Conservation (phyloP, 2,113 vertebrate species). For the Chrysochloris asiatica region DNA sequence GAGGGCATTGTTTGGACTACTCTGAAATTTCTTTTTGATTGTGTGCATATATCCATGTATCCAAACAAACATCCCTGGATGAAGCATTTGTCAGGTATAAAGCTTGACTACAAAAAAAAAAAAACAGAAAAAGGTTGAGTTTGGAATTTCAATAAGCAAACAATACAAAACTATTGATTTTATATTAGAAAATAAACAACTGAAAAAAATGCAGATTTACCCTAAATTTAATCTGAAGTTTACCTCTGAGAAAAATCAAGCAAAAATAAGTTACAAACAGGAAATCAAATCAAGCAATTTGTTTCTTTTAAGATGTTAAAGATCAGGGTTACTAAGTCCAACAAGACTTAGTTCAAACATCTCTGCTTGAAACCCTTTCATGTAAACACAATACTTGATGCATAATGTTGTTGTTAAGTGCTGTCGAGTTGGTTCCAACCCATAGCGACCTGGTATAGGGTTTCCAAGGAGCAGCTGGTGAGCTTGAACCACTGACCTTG, state of each 20-base stretch:
- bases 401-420: too few species aligned
- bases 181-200: slow-evolving; percentile 17
- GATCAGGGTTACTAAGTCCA: not conserved
- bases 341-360: too few species aligned
- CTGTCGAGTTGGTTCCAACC: too few species aligned
- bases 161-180: not conserved
- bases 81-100: not conserved
- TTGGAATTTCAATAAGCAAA: not conserved
- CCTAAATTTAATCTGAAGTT: not conserved
- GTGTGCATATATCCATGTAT: not conserved
- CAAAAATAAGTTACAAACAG: too few species aligned
- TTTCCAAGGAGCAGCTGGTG: too few species aligned
- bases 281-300: not conserved
- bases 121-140: not conserved
- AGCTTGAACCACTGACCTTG: too few species aligned
- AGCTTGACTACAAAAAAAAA: not conserved
- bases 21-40: too few species aligned
- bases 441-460: too few species aligned
- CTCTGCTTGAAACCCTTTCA: too few species aligned
- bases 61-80: not conserved
- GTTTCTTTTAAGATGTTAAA: not conserved
- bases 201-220: not conserved
- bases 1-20: not conserved
- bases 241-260: too few species aligned
- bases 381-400: too few species aligned